phyloP scores from a whole-genome alignment of 2,888 invertebrate species.

The Drosophila tanythrix region DNA sequence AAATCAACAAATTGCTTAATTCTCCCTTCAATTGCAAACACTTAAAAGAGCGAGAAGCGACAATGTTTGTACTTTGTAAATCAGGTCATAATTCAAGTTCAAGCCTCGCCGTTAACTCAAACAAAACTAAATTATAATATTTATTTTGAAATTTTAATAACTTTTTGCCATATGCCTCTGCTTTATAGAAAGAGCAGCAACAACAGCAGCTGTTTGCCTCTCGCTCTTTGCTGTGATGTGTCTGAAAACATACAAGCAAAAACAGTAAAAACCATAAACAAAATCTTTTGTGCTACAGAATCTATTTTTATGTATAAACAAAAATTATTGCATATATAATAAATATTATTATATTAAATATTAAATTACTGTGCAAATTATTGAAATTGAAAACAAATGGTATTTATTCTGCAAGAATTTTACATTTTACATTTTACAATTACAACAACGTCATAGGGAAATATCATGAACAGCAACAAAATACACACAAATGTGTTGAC shows the following conservation, averaged over 20 bases:
- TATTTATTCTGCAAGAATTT: conserved; percentile 37
- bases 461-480: conserved; percentile 18
- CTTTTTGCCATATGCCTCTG: conserved; percentile 31
- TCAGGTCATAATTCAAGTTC: conserved; percentile 19
- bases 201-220: conserved; percentile 48
- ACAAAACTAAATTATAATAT: background rate
- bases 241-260: conserved; percentile 12
- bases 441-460: conserved; percentile 8
- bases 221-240: conserved; percentile 69
- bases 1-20: conserved; percentile 7
- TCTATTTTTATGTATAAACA: conserved; percentile 60
- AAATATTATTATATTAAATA: conserved; percentile 44
- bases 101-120: conserved; percentile 35
- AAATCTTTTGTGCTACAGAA: conserved; percentile 53
- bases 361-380: conserved; percentile 33
- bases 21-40: conserved; percentile 16
- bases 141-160: conserved; percentile 13
- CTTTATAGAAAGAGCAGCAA: conserved; percentile 2
- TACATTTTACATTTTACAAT: conserved; percentile 13
- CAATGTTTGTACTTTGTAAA: conserved; percentile 46
- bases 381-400: conserved; percentile 23
- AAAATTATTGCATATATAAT: conserved; percentile 55
- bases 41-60: conserved; percentile 24
- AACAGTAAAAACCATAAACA: conserved; percentile 1
- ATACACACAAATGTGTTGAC: conserved; percentile 24